Conservation (phyloP, 2,113 vertebrate genomes). For the Pterocles orientalis region DNA sequence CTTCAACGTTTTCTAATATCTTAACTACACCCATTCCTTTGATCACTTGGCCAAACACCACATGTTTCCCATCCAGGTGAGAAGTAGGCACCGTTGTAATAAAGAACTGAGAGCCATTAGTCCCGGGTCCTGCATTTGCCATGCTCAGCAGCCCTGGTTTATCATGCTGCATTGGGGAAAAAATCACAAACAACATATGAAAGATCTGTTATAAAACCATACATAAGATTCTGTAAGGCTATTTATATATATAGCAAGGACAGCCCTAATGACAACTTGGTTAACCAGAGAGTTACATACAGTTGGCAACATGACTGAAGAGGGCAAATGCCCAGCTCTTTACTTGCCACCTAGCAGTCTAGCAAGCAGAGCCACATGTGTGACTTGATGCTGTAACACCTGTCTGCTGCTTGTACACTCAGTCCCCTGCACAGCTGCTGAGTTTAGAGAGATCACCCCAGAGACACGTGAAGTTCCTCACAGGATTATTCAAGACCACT, state of each 20-base stretch:
- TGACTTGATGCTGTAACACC: background rate
- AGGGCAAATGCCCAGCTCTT: background rate
- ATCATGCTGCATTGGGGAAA: constrained; percentile 82
- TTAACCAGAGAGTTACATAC: background rate
- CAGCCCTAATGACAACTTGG: background rate
- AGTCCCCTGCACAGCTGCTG: background rate
- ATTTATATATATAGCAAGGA: background rate
- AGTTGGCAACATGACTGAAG: background rate
- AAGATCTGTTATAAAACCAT: background rate
- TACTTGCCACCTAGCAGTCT: background rate
- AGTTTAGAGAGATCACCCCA: background rate
- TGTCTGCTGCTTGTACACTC: background rate
- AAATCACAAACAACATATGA: background rate
- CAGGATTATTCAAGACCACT: background rate
- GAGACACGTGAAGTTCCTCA: background rate
- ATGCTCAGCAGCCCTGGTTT: constrained; percentile 91
- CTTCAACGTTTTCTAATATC: constrained; percentile 86
- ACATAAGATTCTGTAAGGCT: background rate
- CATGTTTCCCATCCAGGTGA: constrained; percentile 92
- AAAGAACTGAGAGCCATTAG: constrained; percentile 98
- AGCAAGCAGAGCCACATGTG: background rate
- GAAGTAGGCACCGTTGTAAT: constrained; percentile 92
- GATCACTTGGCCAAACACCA: constrained; percentile 93
- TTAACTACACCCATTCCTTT: constrained; percentile 91
- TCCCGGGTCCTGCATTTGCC: constrained; percentile 92